These are phyloP conservation scores for Cephalopachus bancanus DNA, from an alignment of 2,797 vertebrate species.

Conservation along the genomic window DNA sequence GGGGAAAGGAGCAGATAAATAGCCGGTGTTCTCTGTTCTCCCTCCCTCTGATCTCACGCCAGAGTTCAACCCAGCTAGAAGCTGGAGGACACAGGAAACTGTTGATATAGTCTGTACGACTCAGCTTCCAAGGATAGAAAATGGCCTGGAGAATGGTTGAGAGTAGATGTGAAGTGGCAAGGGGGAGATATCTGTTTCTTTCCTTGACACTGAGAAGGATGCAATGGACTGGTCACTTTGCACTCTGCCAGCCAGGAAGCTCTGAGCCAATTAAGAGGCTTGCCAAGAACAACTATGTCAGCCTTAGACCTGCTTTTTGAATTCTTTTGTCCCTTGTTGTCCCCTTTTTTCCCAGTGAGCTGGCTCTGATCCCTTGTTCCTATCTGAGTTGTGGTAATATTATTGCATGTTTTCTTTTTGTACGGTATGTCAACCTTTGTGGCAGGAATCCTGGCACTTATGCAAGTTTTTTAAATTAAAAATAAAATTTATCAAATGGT, in stretches of 20 bases:
- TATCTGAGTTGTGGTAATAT: background rate
- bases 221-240: background rate
- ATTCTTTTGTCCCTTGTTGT: background rate
- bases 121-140: background rate
- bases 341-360: background rate
- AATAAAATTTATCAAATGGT: background rate
- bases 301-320: background rate
- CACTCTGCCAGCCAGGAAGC: slow-evolving; percentile 43
- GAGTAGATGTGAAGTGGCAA: background rate
- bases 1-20: no score
- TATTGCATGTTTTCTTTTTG: background rate
- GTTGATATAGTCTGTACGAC: background rate
- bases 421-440: background rate
- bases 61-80: background rate
- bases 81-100: background rate
- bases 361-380: background rate
- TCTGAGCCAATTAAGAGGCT: background rate
- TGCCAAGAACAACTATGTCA: background rate
- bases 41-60: background rate
- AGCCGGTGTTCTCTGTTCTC: background rate
- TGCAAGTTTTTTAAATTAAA: background rate
- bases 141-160: background rate
- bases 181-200: background rate
- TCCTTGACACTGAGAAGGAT: background rate
- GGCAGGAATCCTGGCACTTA: background rate